Evolutionary conservation across 2,888 invertebrate species (phyloP), one percentile per base, ranked within the genome.

Genomic region (Rhogogaster chlorosoma): DNA sequence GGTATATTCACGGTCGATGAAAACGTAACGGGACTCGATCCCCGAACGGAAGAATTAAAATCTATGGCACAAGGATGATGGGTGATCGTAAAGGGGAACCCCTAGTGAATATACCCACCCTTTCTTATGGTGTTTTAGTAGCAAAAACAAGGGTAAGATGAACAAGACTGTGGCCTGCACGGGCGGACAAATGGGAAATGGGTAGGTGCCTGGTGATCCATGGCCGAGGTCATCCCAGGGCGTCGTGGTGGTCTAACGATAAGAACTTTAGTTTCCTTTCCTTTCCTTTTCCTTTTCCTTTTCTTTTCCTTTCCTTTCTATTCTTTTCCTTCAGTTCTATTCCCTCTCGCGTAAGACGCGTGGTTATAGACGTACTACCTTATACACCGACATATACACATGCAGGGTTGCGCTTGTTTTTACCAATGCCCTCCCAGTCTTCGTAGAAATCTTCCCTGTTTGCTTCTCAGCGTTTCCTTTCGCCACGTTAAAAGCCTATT

Each of bases 401-500:
- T n/a, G 7, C n/a, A 53, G n/a, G 53, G n/a, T n/a, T 53, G 53
- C 53, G 6, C 85, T 85, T 71, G 73, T 85, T 88, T 87, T 88
- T 88, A 89, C 86, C 84, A 83, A 82, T 78, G 86, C 84, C 85
- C 49, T 61, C 61, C 5, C 61, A 3, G 45, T n/a, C 26, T 49
- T 22, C 7, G 45, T 45, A 1, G 15, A 29, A 29, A n/a, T 22
- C 42, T 18, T 53, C 32, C 26, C 26, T 36, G 45, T 26, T 22
- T 78, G n/a, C 78, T 53, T 32, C 36, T 12, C 22, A 18, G 18
- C 36, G 26, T 84, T 88, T 87, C 85, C 86, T 87, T 87, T 87
- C 86, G 85, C 86, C 86, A 88, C 89, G 86, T 88, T 88, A 87
- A 87, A 86, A 87, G 87, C 84, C 86, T 87, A 88, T 89, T 87